Conservation (phyloP, 2,797 vertebrate species). For the Sciaenops ocellatus region DNA sequence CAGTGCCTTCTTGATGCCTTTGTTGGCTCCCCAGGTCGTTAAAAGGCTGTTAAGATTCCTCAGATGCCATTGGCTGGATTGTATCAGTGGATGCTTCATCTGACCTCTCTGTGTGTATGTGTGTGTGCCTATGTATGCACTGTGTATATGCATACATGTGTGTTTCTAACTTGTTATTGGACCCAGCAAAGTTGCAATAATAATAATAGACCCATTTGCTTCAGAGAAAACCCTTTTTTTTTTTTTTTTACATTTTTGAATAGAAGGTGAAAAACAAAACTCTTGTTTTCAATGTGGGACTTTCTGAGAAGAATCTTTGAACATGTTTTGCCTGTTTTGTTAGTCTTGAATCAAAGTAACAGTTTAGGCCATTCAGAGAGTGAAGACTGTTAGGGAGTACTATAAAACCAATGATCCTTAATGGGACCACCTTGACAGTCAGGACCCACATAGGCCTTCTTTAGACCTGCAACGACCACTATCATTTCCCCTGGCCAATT, state of each 20-base stretch:
- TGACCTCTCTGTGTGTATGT: slow-evolving; percentile 22
- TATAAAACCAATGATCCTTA: slow-evolving; percentile 76
- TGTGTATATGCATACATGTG: slow-evolving; percentile 1
- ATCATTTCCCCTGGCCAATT: slow-evolving; percentile 1
- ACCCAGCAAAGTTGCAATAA: slow-evolving; percentile 2
- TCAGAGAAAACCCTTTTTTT: background rate
- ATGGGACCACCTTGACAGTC: slow-evolving; percentile 76
- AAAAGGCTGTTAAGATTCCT: slow-evolving; percentile 73
- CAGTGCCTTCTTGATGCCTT: slow-evolving; percentile 65
- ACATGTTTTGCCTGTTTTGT: slow-evolving; percentile 33
- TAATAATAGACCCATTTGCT: background rate
- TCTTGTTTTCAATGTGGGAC: too few species aligned
- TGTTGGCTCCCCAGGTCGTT: slow-evolving; percentile 59
- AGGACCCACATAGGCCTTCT: slow-evolving; percentile 32
- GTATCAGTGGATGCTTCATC: slow-evolving; percentile 29
- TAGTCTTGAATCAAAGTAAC: slow-evolving; percentile 42
- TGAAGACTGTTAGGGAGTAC: slow-evolving; percentile 60
- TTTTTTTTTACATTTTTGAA: too few species aligned
- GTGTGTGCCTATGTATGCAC: slow-evolving; percentile 4
- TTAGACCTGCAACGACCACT: slow-evolving; percentile 21
- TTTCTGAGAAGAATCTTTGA: slow-evolving; percentile 31
- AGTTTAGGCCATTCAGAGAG: slow-evolving; percentile 68
- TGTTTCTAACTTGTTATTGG: background rate
- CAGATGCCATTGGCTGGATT: slow-evolving; percentile 57
- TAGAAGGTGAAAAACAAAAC: too few species aligned